Evolutionary conservation across 1,140 invertebrate genomes (phyloP), one percentile per base, ranked within the genome.

Genomic region (Platorchestia sp.): DNA sequence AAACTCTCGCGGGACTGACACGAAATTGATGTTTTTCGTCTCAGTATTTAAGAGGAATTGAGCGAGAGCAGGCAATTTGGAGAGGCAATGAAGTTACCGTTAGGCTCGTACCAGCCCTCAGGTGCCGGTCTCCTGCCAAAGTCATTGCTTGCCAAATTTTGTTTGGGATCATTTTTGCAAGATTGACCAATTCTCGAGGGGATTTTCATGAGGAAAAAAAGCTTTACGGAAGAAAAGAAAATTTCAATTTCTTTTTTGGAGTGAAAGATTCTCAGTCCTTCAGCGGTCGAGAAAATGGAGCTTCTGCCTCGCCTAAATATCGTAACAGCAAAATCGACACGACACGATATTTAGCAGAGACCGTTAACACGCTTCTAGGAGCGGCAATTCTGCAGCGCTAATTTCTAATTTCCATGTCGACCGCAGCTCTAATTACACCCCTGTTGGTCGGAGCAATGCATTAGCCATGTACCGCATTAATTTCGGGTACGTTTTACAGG

Each of bases 401-500:
- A 89, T 89, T 89, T 42, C 87, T 10, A 89, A 89, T 89, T 89
- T 42, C 36, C 87, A 89, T 42, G 87, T 44, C 10, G 41, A 44
- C 36, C 43, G 87, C 87, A 16, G 87, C 87, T 89, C 87, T 89
- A 89, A 89, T 89, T 89, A 75, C 59, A 36, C 27, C 87, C 87
- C 87, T 44, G n/a, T 42, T 89, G 27, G 87, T 89, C 43, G n/a
- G 41, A 89, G 41, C 43, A 42, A 44, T 10, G 87, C 87, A 89
- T 89, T 89, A 42, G 87, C 87, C 10, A 89, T 42, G 87, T 41
- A 42, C 27, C 42, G 36, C 87, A 27, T 42, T 89, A 5, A 89
- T 16, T 89, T 42, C 7, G 43, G 27, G 10, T 14, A 41, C 87
- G 42, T 89, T 43, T 75, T 75, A 75, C 27, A 10, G 10, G 7